Base-by-base conservation (phyloP, 37 sponge, comb jelly and placozoan genomes). In the Cliona cf. orientalis region DNA sequence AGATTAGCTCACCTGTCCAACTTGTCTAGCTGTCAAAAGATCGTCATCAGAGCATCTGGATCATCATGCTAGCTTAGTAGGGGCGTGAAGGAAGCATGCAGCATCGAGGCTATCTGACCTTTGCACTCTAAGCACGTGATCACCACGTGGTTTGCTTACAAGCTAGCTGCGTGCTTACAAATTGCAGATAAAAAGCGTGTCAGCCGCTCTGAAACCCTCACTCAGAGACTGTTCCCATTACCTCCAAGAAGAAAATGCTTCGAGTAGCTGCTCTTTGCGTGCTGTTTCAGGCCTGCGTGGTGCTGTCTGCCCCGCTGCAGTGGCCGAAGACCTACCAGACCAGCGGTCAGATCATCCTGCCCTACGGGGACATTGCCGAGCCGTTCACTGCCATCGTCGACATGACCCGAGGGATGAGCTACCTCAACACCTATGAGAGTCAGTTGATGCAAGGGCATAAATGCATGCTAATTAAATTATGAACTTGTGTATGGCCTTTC, bases 331-430 rank as follows among this genome's bases (percentile, higher is more conserved):
- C 74, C 25, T 97, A 97, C 66, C 62, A 72, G n/a, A 88, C 72
- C 0, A 84, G 28, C 0, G 97, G 97, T 1, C 0, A 0, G 0
- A 80, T 97, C 60, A 35, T 42, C 64, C 72, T 97, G 43, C 97
- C 97, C 2, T 92, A 95, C 56, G 98, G 91, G 0, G 86, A 88
- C 29, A 86, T 97, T 17, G 60, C 21, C 11, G 98, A 97, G 59
- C 95, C 95, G 19, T 97, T 89, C 67, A 89, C 90, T 36, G 93
- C 89, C 36, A 90, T 80, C 76, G 87, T 90, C 5, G 89, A 93
- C 79, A 63, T 79, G 70, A 26, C 2, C 32, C 58, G 39, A 31
- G 82, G 80, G 59, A 89, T 35, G 73, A 94, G 98, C 58, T 75
- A 91, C 31, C 78, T 95, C 7, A 89, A 88, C 73, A 79, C 87